Percentiles rank a stretch among this genome's conserved stretches.
Conservation (phyloP, 2,888 invertebrate genomes). For the Idaea biselata region DNA sequence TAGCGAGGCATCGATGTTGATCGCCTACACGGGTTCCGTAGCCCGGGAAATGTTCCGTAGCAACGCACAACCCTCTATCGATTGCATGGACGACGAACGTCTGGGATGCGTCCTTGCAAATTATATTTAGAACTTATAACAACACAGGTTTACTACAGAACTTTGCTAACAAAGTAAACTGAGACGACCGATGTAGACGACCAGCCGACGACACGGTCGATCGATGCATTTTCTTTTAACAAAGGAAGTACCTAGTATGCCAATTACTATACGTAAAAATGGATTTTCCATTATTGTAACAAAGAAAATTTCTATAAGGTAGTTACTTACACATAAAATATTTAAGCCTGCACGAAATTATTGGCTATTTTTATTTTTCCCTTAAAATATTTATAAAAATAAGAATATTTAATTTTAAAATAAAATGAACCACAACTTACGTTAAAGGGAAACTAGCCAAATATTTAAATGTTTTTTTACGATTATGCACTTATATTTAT, state of each 20-base stretch:
- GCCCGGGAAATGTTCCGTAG: slow-evolving; percentile 34
- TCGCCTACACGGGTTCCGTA: background rate
- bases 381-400: too few species aligned
- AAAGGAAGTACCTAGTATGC: background rate
- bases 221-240: background rate
- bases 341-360: too few species aligned
- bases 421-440: too few species aligned
- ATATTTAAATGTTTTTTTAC: too few species aligned
- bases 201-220: background rate
- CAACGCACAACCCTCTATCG: slow-evolving; percentile 44
- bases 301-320: too few species aligned
- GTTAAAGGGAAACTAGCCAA: too few species aligned
- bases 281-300: too few species aligned
- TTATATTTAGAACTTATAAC: slow-evolving; percentile 6
- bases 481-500: too few species aligned
- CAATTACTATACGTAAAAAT: background rate
- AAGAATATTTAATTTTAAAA: too few species aligned
- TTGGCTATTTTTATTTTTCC: too few species aligned
- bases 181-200: background rate
- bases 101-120: slow-evolving; percentile 26
- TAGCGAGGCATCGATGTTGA: slow-evolving; percentile 2
- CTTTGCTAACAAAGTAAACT: background rate
- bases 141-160: background rate
- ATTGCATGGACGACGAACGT: slow-evolving; percentile 31
- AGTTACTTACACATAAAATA: too few species aligned